Conservation (phyloP, 2,888 invertebrate genomes). For the Notocelia uddmanniana region DNA sequence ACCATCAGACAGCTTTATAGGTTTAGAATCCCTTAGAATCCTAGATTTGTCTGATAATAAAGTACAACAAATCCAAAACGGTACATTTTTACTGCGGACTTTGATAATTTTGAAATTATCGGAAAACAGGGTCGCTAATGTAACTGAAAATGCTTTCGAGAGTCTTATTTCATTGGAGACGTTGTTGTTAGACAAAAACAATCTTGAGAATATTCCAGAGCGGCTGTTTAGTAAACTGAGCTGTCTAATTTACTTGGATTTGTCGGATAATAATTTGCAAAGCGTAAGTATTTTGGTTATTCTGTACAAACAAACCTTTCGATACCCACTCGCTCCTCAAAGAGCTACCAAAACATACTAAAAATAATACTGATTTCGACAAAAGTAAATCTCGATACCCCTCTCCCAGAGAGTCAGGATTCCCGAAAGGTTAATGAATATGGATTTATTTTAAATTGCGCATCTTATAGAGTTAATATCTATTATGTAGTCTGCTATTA, state of each 20-base stretch:
- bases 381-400: too few species aligned
- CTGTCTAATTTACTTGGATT: conserved; percentile 82
- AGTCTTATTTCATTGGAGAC: conserved; percentile 82
- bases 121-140: conserved; percentile 88
- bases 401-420: too few species aligned
- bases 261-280: conserved; percentile 84
- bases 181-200: conserved; percentile 84
- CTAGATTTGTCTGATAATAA: conserved; percentile 90
- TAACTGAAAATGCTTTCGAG: conserved; percentile 85
- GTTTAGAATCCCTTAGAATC: conserved; percentile 86
- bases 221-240: conserved; percentile 79
- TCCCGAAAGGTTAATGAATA: too few species aligned
- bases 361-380: too few species aligned
- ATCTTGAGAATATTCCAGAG: conserved; percentile 77
- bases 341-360: too few species aligned
- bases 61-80: conserved; percentile 85
- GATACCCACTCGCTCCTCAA: too few species aligned
- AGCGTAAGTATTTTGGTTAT: conserved; percentile 66
- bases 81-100: conserved; percentile 84
- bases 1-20: conserved; percentile 85
- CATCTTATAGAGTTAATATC: neutral
- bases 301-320: too few species aligned
- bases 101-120: conserved; percentile 88
- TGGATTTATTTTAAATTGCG: too few species aligned
- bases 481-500: neutral